These are phyloP conservation scores for Salvelinus namaycush DNA, from an alignment of 2,113 vertebrate species.

Conservation along the genomic window DNA sequence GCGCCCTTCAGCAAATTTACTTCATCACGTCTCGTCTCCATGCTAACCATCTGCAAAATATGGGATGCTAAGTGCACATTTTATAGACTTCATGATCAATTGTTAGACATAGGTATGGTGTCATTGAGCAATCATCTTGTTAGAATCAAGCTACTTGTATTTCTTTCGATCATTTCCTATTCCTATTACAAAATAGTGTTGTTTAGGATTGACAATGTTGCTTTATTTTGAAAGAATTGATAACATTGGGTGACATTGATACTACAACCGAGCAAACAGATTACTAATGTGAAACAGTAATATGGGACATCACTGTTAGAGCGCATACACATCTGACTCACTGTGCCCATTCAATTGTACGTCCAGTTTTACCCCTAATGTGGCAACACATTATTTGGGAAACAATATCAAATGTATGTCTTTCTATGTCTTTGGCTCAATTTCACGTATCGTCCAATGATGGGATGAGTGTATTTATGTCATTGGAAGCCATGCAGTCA, in stretches of 20 bases:
- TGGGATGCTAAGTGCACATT: not conserved
- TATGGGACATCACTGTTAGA: not conserved
- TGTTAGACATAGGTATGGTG: not conserved
- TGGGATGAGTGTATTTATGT: not conserved
- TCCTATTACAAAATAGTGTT: not conserved
- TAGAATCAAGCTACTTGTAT: no score
- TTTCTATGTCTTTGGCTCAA: not conserved
- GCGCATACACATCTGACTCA: not conserved
- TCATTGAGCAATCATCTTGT: not conserved
- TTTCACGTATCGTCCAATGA: not conserved
- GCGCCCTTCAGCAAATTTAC: constrained; percentile 15
- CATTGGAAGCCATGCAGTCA: not conserved
- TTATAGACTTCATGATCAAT: not conserved
- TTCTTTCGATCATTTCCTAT: not conserved
- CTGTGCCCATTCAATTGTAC: not conserved
- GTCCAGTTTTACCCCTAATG: not conserved
- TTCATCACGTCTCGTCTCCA: not conserved
- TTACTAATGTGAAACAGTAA: not conserved
- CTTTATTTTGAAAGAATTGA: not conserved
- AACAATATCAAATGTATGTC: constrained; percentile 3
- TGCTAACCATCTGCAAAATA: not conserved
- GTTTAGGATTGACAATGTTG: no score
- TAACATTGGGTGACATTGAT: not conserved
- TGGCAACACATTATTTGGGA: constrained; percentile 10
- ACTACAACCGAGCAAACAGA: not conserved